Evolutionary conservation across 2,797 vertebrate genomes (phyloP).

Genomic region (Phoeniculus purpureus): DNA sequence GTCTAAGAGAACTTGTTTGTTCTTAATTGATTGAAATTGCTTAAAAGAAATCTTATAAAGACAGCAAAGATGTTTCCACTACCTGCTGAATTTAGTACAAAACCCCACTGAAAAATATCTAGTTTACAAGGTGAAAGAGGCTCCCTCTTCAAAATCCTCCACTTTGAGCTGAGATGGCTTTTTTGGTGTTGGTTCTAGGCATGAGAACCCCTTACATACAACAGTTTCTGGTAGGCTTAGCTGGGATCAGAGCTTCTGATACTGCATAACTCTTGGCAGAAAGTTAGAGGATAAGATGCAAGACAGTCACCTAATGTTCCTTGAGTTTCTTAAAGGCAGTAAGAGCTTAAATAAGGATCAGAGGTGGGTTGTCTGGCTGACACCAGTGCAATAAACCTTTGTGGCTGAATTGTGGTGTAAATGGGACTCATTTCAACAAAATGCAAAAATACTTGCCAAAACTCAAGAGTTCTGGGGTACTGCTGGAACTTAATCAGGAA

Average conservation of each 20-base stretch:
- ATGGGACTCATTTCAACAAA: neutral
- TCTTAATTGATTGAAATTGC: slow-evolving; percentile 14
- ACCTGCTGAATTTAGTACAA: neutral
- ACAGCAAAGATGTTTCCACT: neutral
- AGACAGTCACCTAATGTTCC: neutral
- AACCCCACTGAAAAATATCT: neutral
- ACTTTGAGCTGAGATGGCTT: neutral
- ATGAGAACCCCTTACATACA: neutral
- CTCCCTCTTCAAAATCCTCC: neutral
- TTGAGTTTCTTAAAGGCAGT: neutral
- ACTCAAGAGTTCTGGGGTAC: neutral
- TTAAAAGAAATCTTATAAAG: neutral
- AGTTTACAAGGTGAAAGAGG: neutral
- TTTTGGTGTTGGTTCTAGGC: neutral
- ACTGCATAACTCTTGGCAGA: neutral
- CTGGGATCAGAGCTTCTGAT: neutral
- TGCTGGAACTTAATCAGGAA: neutral
- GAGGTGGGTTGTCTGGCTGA: neutral
- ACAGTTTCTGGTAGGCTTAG: neutral
- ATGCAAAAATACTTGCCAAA: neutral
- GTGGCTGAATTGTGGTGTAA: neutral
- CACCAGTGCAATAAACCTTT: neutral
- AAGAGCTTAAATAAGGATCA: neutral
- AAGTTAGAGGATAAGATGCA: neutral
- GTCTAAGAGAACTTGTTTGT: neutral